Base-by-base conservation (phyloP, 92 coral and sea anemone genomes). In the Siderastrea siderea region DNA sequence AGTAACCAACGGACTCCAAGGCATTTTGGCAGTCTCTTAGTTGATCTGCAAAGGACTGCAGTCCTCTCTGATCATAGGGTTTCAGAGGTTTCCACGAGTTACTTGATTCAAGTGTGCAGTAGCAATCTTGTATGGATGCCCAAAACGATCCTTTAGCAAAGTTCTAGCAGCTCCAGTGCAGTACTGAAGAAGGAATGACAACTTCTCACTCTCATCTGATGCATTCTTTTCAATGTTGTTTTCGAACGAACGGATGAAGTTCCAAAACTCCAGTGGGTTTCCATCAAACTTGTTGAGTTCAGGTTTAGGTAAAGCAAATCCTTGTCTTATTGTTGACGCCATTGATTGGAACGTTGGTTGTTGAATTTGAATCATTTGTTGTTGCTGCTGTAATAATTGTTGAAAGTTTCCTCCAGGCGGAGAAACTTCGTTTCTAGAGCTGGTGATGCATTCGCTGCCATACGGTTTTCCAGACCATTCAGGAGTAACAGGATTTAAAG, bases 61-160 rank as follows among this genome's bases (percentile, higher is more conserved):
- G 64, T 26, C 79, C 80, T 26, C 48, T 16, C 16, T 51, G 67
- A 54, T 91, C 92, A 1, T 57, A 47, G 3, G 87, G 13, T 86
- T 91, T 91, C 16, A 91, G 46, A 17, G 72, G 74, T 10, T 89
- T 92, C 94, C 90, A 38, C 89, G 74, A 43, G 87, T 85, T 45
- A 89, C n/a, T 44, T 85, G 60, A 16, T 47, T 72, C 53, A 92
- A 67, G 57, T 57, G 52, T 19, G 80, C 81, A 6, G 64, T 7
- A 8, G 93, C 87, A 45, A 92, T 92, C 13, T 69, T 71, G 54
- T 81, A 62, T n/a, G 87, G 84, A 47, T 82, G 72, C 5, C 94
- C 94, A 62, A 92, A 92, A 44, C 95, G 80, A 54, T 85, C 93
- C 64, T 76, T 54, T 47, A 89, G 83, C 19, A 85, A 38, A 4